Evolutionary conservation across 2,888 invertebrate genomes (phyloP).

Genomic region (Schizaphis graminum): DNA sequence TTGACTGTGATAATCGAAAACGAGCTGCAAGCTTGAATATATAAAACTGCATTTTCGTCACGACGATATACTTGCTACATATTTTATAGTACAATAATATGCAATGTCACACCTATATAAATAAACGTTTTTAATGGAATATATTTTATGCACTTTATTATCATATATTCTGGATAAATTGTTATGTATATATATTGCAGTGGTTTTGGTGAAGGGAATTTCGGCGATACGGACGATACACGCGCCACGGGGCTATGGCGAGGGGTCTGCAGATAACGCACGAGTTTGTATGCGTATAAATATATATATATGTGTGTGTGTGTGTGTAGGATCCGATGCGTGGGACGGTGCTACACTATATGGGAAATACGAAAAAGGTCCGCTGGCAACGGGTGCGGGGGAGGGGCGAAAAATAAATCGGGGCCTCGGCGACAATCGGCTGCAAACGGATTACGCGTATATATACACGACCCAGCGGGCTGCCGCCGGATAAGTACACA

Average conservation of each 20-base stretch:
- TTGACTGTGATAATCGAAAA: background rate
- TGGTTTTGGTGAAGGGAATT: no score
- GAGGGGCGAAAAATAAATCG: conserved; percentile 49
- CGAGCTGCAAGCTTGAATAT: background rate
- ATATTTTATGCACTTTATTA: background rate
- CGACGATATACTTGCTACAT: background rate
- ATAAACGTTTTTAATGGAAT: background rate
- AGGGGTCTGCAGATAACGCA: background rate
- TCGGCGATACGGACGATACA: background rate
- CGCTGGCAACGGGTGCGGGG: background rate
- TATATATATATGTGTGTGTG: background rate
- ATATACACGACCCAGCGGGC: background rate
- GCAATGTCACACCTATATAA: background rate
- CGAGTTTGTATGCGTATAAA: background rate
- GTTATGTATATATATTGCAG: no score
- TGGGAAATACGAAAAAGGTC: background rate
- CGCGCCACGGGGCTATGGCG: background rate
- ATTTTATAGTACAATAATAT: background rate
- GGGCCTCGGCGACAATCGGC: conserved; percentile 31
- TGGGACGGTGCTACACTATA: background rate
- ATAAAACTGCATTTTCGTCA: background rate
- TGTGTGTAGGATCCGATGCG: background rate
- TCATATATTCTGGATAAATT: background rate
- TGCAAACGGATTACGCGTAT: conserved; percentile 42
- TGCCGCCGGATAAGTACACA: conserved; percentile 35